phyloP scores from a whole-genome alignment of 2,113 vertebrate species.

The Antechinus flavipes region DNA sequence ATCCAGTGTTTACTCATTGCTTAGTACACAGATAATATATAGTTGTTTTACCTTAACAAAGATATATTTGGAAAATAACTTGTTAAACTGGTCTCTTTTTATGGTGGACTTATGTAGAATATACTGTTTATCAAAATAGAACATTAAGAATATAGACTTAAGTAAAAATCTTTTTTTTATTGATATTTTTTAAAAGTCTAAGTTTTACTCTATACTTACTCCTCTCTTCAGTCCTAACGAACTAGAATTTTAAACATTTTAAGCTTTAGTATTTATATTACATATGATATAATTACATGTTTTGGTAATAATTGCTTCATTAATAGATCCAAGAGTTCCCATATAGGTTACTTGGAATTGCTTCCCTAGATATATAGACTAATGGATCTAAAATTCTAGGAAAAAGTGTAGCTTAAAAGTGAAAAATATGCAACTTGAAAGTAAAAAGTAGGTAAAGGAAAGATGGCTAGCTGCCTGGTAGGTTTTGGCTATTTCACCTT shows the following conservation, averaged over 20 bases:
- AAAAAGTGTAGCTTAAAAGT: neutral
- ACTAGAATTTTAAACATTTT: conserved; percentile 25
- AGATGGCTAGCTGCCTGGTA: neutral
- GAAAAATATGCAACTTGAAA: conserved; percentile 10
- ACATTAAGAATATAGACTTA: conserved; percentile 7
- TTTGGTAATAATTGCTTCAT: conserved; percentile 31
- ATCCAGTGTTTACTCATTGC: neutral
- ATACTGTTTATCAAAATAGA: neutral
- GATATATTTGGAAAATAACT: neutral
- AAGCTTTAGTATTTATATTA: conserved; percentile 39
- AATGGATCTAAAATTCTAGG: neutral
- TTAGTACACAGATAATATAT: neutral
- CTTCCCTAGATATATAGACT: neutral
- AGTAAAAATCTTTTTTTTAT: neutral
- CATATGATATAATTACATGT: neutral
- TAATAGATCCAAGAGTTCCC: conserved; percentile 20
- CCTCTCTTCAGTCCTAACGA: neutral
- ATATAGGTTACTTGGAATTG: conserved; percentile 23
- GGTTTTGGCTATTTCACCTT: neutral
- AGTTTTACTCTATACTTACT: neutral
- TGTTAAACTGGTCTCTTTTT: neutral
- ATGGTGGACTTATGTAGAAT: neutral
- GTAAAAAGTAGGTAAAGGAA: neutral
- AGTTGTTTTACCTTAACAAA: conserved; percentile 42
- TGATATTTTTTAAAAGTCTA: neutral